Conservation (phyloP, 2,888 invertebrate genomes). For the Heliconius hortense region DNA sequence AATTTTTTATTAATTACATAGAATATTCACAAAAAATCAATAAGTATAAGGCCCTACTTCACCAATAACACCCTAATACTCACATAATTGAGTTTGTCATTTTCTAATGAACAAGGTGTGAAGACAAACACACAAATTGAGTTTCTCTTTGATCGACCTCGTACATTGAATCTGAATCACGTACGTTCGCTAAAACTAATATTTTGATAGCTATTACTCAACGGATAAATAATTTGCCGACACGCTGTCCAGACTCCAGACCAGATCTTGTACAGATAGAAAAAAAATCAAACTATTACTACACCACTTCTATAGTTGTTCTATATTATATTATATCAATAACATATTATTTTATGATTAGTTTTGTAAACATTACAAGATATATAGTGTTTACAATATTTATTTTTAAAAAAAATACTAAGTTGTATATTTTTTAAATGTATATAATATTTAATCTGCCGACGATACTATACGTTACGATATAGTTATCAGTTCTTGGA, state of each 20-base stretch:
- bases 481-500: constrained; percentile 47
- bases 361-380: constrained; percentile 14
- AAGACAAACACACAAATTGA: constrained; percentile 7
- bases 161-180: constrained; percentile 33
- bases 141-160: constrained; percentile 33
- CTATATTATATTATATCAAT: background rate
- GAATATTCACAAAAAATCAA: too few species aligned
- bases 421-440: constrained; percentile 2
- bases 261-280: constrained; percentile 47
- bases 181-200: constrained; percentile 37
- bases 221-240: constrained; percentile 54
- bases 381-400: background rate
- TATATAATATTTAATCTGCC: constrained; percentile 31
- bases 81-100: background rate
- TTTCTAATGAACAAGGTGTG: background rate
- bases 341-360: background rate
- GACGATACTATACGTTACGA: constrained; percentile 44
- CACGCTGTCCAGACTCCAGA: constrained; percentile 63
- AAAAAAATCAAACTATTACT: constrained; percentile 27
- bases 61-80: background rate
- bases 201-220: constrained; percentile 47
- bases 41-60: background rate
- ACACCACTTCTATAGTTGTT: background rate
- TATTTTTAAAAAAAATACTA: constrained; percentile 3
- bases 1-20: too few species aligned